Percentiles rank a stretch among this genome's conserved stretches.
Evolutionary conservation across 2,113 vertebrate genomes (phyloP).

Genomic region (Pterophyllum scalare): DNA sequence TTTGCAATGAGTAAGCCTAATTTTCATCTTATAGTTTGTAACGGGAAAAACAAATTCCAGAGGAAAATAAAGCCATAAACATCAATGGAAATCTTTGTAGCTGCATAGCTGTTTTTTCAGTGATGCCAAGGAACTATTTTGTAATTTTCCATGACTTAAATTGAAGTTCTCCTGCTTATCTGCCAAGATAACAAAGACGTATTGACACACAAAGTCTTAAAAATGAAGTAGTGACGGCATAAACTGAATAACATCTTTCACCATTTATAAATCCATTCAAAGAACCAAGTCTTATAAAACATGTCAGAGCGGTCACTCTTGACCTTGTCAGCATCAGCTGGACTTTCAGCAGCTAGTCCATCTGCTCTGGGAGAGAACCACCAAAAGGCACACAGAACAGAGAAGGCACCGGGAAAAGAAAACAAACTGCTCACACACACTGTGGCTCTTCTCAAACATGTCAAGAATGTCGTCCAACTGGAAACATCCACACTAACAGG

Average conservation of each 20-base stretch:
- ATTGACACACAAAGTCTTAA: neutral
- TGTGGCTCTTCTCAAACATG: constrained; percentile 31
- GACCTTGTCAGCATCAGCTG: constrained; percentile 8
- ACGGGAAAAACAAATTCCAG: too few species aligned
- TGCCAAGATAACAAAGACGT: neutral
- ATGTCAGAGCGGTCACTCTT: constrained; percentile 11
- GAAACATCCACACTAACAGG: constrained; percentile 29
- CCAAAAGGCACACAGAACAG: constrained; percentile 61
- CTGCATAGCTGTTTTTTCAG: neutral
- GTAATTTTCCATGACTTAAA: neutral
- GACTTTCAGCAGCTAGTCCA: constrained; percentile 22
- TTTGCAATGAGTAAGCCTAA: neutral
- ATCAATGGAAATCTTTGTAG: neutral
- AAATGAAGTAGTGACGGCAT: neutral
- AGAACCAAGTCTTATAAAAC: neutral
- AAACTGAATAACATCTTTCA: neutral
- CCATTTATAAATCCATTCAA: neutral
- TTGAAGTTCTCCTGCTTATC: neutral
- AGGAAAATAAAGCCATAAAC: neutral
- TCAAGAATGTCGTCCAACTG: constrained; percentile 56
- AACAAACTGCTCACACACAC: constrained; percentile 9
- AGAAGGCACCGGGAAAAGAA: constrained; percentile 56
- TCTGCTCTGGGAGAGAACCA: constrained; percentile 41
- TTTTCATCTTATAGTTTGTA: neutral
- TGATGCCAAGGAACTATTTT: neutral